Evolutionary conservation across 1,140 invertebrate species (phyloP).

Genomic region (Chymomyza costata): DNA sequence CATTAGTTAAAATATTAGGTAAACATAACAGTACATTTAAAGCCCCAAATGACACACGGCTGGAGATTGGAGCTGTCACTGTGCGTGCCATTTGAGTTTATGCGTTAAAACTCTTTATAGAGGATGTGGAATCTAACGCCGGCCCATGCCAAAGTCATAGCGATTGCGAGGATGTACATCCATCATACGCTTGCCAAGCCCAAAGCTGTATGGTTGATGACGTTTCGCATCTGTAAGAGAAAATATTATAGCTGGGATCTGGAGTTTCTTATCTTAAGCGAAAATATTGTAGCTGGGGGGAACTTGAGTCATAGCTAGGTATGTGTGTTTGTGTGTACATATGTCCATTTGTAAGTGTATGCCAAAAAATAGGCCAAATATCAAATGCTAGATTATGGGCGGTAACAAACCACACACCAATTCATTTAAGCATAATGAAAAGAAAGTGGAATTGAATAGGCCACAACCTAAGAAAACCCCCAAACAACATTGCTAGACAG

Average conservation of each 20-base stretch:
- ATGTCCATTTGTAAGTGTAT: too few species aligned
- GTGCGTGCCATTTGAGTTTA: slow-evolving; percentile 25
- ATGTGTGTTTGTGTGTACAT: too few species aligned
- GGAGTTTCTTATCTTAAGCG: too few species aligned
- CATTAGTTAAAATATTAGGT: slow-evolving; percentile 17
- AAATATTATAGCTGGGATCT: neutral
- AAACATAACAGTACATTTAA: slow-evolving; percentile 4
- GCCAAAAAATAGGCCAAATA: too few species aligned
- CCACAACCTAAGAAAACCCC: too few species aligned
- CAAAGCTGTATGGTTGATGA: slow-evolving; percentile 58
- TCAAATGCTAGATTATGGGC: too few species aligned
- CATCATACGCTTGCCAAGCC: slow-evolving; percentile 67
- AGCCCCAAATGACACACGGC: slow-evolving; percentile 33
- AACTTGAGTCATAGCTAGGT: too few species aligned
- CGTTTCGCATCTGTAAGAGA: slow-evolving; percentile 35
- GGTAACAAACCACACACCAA: too few species aligned
- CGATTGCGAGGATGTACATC: slow-evolving; percentile 15
- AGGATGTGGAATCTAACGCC: slow-evolving; percentile 44
- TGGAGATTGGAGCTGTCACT: slow-evolving; percentile 14
- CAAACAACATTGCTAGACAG: too few species aligned
- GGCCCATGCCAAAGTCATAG: slow-evolving; percentile 65
- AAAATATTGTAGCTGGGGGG: too few species aligned
- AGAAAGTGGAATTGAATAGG: too few species aligned
- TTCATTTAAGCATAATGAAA: too few species aligned
- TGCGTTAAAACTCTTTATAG: neutral